Evolutionary conservation across 2,888 invertebrate genomes (phyloP), one percentile per base, ranked within the genome.

Genomic region (Timandra comae): DNA sequence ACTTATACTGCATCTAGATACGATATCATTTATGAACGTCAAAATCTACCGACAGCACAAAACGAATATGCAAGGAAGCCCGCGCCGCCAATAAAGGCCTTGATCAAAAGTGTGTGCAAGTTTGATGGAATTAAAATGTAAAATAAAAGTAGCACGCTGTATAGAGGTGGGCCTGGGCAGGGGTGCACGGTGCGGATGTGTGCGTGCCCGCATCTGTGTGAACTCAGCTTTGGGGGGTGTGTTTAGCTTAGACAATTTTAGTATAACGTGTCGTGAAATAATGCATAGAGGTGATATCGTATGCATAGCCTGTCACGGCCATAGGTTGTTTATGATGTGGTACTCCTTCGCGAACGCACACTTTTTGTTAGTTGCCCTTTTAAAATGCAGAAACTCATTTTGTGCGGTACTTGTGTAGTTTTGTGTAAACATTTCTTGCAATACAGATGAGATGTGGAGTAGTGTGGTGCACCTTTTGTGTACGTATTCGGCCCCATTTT

Each of bases 181-280:
- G 74, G 76, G 75, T 66, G 72, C 61, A 63, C 43, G 49, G 50
- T 39, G 35, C 41, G 47, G 33, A 37, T 33, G 50, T 43, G 64
- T 57, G 68, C 49, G 58, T 35, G 31, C 31, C 37, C 40, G 43
- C 31, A 43, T 26, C 30, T 32, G 62, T 56, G 61, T 62, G 65
- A 41, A 60, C 56, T 56, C 56, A 47, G 58, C 63, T 73, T 73
- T 75, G 71, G 76, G 72, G 74, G 74, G 73, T 65, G 71, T 75
- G 77, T 76, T 82, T 77, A 80, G 82, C 80, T 84, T 80, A 81
- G 81, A 82, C 77, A 75, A 80, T 76, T 82, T 82, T 76, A 79
- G 76, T 73, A 73, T 77, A 69, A 74, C 72, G 70, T 63, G 60
- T 67, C 64, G 63, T 66, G 63, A 73, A 78, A 80, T 77, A 77